Percentiles rank a stretch among this genome's conserved stretches.
Conservation (phyloP, 2,888 invertebrate genomes). For the Omphaloscelis lunosa region DNA sequence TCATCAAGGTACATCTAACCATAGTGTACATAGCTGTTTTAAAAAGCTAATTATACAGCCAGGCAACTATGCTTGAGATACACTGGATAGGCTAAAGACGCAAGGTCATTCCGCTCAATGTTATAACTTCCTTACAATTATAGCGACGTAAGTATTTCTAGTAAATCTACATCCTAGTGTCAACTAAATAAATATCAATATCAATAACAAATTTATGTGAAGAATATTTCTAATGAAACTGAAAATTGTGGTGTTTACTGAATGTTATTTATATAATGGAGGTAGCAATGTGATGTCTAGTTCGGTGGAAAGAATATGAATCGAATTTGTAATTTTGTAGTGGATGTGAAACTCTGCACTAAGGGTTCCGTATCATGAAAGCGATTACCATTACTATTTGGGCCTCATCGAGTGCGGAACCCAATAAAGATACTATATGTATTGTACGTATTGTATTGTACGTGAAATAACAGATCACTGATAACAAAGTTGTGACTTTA, state of each 20-base stretch:
- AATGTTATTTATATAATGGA: conserved; percentile 45
- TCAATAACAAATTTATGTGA: not conserved
- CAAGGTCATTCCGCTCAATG: conserved; percentile 46
- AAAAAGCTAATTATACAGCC: not conserved
- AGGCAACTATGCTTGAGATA: not conserved
- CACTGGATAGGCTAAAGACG: conserved; percentile 8
- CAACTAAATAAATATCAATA: conserved; percentile 7
- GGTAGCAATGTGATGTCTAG: conserved; percentile 21
- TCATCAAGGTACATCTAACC: not conserved
- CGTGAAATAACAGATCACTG: conserved; percentile 4
- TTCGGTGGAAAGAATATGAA: conserved; percentile 38
- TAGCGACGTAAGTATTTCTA: conserved; percentile 58
- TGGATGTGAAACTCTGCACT: conserved; percentile 18
- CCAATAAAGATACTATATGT: not conserved
- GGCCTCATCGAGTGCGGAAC: not conserved
- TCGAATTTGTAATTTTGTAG: conserved; percentile 47
- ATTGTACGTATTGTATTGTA: too few relatives aligned
- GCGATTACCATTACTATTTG: not conserved
- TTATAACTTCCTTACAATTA: conserved; percentile 45
- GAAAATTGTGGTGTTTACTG: conserved; percentile 47
- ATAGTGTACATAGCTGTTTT: conserved; percentile 1
- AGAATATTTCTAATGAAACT: conserved; percentile 20
- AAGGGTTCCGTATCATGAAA: conserved; percentile 8
- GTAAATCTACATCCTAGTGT: conserved; percentile 51
- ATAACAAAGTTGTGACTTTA: conserved; percentile 57